Percentiles rank a stretch among this genome's conserved stretches.
Conservation (phyloP, 2,888 invertebrate genomes). For the Drosophila ezoana region DNA sequence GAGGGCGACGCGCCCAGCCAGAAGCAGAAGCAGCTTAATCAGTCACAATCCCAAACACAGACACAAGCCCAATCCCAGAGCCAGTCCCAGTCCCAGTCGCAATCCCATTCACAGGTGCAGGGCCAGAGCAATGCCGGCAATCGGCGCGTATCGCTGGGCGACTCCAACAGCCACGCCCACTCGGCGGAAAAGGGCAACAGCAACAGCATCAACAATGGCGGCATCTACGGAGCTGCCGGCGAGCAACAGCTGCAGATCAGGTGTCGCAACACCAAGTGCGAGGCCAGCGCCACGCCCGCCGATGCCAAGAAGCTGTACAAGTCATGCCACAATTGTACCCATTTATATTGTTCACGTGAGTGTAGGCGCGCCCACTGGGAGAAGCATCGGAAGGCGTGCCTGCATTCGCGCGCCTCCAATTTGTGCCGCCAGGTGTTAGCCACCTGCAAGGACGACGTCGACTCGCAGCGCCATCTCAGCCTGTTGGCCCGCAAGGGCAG, state of each 20-base stretch:
- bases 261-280: slow-evolving; percentile 93
- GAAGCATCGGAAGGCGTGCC: slow-evolving; percentile 94
- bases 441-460: slow-evolving; percentile 91
- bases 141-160: slow-evolving; percentile 88
- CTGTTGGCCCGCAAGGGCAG: slow-evolving; percentile 93
- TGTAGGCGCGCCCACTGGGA: slow-evolving; percentile 97
- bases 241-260: slow-evolving; percentile 86
- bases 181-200: slow-evolving; percentile 24
- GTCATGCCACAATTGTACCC: slow-evolving; percentile 97
- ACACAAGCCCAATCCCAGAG: slow-evolving; percentile 19
- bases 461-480: slow-evolving; percentile 91
- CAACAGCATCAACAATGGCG: slow-evolving; percentile 18
- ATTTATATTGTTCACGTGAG: slow-evolving; percentile 96
- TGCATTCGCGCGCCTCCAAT: slow-evolving; percentile 95
- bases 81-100: slow-evolving; percentile 12
- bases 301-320: slow-evolving; percentile 94
- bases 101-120: neutral
- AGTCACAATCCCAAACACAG: slow-evolving; percentile 33
- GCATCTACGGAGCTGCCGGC: slow-evolving; percentile 29
- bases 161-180: slow-evolving; percentile 83
- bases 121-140: slow-evolving; percentile 44
- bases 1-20: slow-evolving; percentile 87
- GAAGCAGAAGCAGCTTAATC: slow-evolving; percentile 67
- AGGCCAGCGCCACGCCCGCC: slow-evolving; percentile 88
- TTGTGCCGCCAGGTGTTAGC: slow-evolving; percentile 94